A percentile compares a stretch with the other conserved stretches of the same genome.
phyloP scores from a whole-genome alignment of 2,888 invertebrate species.

The Xestia ashworthii region DNA sequence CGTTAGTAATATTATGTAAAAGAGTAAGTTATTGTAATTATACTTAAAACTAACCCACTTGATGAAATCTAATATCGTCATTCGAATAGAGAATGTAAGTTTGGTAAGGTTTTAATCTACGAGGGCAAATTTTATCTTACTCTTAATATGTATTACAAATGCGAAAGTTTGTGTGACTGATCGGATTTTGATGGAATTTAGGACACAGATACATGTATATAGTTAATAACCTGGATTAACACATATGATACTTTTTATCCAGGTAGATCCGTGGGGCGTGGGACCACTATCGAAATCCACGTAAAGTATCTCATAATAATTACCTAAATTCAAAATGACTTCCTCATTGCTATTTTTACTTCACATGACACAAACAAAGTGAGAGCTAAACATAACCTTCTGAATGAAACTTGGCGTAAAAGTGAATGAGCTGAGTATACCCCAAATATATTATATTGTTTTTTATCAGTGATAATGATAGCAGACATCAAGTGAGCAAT shows the following conservation, averaged over 20 bases:
- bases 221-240: too few species aligned
- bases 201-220: too few species aligned
- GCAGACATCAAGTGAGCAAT: conserved; percentile 6
- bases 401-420: conserved; percentile 19
- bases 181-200: too few species aligned
- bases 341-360: conserved; percentile 1
- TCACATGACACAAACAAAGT: not conserved
- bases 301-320: not conserved
- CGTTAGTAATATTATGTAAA: conserved; percentile 19
- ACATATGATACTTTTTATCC: too few species aligned
- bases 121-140: not conserved
- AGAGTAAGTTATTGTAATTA: not conserved
- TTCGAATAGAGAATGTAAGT: not conserved
- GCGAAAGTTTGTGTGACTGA: too few species aligned
- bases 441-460: conserved; percentile 11
- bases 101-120: not conserved
- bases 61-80: not conserved
- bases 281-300: too few species aligned
- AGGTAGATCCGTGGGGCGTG: too few species aligned
- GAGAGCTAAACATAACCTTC: not conserved
- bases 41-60: not conserved
- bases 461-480: conserved; percentile 17
- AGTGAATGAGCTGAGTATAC: conserved; percentile 15
- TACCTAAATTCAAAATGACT: not conserved
- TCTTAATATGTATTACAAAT: too few species aligned